phyloP scores from a whole-genome alignment of 2,797 vertebrate genomes.

The Aplochiton taeniatus region DNA sequence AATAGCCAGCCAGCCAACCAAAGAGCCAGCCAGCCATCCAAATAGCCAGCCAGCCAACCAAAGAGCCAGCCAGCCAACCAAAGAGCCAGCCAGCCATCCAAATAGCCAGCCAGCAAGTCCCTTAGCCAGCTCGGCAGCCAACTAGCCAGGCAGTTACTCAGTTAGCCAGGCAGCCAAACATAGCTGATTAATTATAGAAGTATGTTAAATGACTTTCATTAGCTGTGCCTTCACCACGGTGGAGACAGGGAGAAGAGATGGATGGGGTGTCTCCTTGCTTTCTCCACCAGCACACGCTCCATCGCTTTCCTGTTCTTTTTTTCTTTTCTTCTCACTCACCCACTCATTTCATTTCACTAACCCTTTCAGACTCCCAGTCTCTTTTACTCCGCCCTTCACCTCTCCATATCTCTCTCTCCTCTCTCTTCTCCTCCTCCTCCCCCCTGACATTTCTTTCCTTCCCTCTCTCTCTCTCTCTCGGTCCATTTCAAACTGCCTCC shows the following conservation, averaged over 20 bases:
- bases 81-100: too few relatives aligned
- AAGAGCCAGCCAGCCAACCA: constrained; percentile 16
- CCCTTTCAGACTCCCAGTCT: constrained; percentile 17
- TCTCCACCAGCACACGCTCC: constrained; percentile 63
- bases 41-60: constrained; percentile 6
- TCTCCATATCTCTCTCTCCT: constrained; percentile 10
- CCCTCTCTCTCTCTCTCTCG: constrained; percentile 41
- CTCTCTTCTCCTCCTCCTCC: constrained; percentile 24
- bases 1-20: not conserved
- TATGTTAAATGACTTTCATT: constrained; percentile 97
- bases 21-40: not conserved
- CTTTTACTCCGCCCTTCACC: constrained; percentile 17
- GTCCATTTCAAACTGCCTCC: constrained; percentile 35
- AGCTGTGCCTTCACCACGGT: constrained; percentile 76
- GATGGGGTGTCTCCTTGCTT: constrained; percentile 73
- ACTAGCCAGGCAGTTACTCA: constrained; percentile 50
- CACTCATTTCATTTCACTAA: not conserved
- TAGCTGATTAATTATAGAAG: constrained; percentile 95
- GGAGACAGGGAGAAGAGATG: constrained; percentile 71
- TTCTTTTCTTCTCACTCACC: constrained; percentile 36
- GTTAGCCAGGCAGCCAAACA: constrained; percentile 68
- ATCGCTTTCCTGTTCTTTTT: constrained; percentile 7
- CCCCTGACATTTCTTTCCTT: constrained; percentile 13
- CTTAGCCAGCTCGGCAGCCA: constrained; percentile 60
- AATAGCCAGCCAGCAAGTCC: too few relatives aligned